These are phyloP conservation scores for Dendropsophus ebraccatus DNA, from an alignment of 2,113 vertebrate genomes.

Conservation along the genomic window DNA sequence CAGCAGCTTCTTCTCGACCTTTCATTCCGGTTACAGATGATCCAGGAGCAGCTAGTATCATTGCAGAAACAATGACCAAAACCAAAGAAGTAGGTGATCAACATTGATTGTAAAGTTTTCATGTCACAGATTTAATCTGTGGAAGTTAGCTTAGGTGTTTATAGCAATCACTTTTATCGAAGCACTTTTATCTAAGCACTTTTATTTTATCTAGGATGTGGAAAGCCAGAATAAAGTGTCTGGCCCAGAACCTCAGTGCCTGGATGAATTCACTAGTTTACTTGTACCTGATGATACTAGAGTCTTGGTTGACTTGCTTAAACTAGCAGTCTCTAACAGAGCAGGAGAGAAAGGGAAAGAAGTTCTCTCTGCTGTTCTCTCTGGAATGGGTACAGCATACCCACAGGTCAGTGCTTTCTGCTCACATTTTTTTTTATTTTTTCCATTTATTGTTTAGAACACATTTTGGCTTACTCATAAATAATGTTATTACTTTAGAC, in stretches of 20 bases:
- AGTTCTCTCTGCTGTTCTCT: conserved; percentile 93
- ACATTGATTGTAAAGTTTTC: neutral
- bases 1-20: conserved; percentile 88
- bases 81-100: conserved; percentile 83
- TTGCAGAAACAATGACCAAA: conserved; percentile 98
- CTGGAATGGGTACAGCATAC: conserved; percentile 96
- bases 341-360: conserved; percentile 92
- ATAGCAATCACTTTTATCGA: neutral
- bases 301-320: conserved; percentile 93
- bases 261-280: conserved; percentile 95
- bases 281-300: conserved; percentile 91
- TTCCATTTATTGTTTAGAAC: conserved; percentile 26
- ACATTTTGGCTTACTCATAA: too few relatives aligned
- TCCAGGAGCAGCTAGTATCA: conserved; percentile 96
- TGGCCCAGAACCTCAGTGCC: conserved; percentile 90
- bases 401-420: conserved; percentile 81
- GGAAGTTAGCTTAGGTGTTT: neutral
- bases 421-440: neutral
- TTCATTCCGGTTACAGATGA: conserved; percentile 98
- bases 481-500: neutral
- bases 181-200: conserved; percentile 9
- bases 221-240: conserved; percentile 90
- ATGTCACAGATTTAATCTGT: too few relatives aligned
- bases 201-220: conserved; percentile 78
- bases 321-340: conserved; percentile 90